These are phyloP conservation scores for Drosophila athabasca DNA, from an alignment of 1,140 invertebrate species.

Conservation along the genomic window DNA sequence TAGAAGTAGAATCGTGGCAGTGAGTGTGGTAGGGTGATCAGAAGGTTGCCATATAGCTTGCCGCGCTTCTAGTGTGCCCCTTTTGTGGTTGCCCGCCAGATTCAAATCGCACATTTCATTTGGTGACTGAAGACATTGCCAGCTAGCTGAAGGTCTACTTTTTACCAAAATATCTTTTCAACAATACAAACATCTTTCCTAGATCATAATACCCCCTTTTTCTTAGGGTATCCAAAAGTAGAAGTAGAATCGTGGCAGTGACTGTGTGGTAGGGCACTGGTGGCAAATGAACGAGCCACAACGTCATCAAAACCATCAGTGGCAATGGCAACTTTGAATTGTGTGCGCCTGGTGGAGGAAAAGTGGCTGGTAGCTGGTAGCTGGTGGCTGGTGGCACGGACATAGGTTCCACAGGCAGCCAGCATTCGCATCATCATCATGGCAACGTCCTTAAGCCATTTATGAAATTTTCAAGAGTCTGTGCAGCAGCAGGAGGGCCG, in stretches of 20 bases:
- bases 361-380: slow-evolving; percentile 5
- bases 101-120: no score
- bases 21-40: neutral
- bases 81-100: no score
- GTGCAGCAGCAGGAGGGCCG: neutral
- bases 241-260: slow-evolving; percentile 6
- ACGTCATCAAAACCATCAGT: slow-evolving; percentile 56
- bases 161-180: no score
- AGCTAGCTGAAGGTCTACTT: no score
- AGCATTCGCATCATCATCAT: slow-evolving; percentile 23
- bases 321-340: slow-evolving; percentile 47
- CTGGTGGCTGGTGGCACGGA: slow-evolving; percentile 4
- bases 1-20: slow-evolving; percentile 7
- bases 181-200: no score
- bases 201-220: slow-evolving; percentile 10
- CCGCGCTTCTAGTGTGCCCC: no score
- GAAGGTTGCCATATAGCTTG: no score
- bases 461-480: slow-evolving; percentile 56
- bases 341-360: neutral
- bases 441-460: slow-evolving; percentile 49
- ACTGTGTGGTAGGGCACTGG: neutral
- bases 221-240: slow-evolving; percentile 15
- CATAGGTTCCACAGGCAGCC: slow-evolving; percentile 31
- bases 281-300: slow-evolving; percentile 21
- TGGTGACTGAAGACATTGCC: no score